These are phyloP conservation scores for Neotragus pygmaeus DNA, from an alignment of 2,113 vertebrate genomes.

Conservation along the genomic window DNA sequence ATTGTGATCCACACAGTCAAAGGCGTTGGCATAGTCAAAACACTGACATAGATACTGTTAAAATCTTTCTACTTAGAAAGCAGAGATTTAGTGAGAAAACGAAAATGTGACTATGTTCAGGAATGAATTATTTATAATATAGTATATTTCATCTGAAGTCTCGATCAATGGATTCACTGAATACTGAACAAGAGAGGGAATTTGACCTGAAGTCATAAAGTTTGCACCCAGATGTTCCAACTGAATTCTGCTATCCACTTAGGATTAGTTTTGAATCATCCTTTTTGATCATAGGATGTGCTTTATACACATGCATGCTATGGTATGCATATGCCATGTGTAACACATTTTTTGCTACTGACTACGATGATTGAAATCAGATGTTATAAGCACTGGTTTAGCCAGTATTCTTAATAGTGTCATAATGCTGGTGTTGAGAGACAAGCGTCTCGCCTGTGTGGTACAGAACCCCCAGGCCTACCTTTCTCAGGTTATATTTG, in stretches of 20 bases:
- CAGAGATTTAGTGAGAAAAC: neutral
- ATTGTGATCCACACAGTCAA: too few species aligned
- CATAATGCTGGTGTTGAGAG: slow-evolving; percentile 51
- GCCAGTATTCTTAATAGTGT: slow-evolving; percentile 17
- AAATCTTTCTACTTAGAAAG: neutral
- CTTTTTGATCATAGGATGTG: slow-evolving; percentile 52
- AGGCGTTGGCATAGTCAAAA: too few species aligned
- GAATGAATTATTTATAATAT: neutral
- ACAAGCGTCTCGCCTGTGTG: slow-evolving; percentile 23
- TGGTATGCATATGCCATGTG: neutral
- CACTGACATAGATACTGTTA: neutral
- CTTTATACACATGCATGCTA: neutral
- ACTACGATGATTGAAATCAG: slow-evolving; percentile 63
- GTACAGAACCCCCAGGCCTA: neutral
- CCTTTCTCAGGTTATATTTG: slow-evolving; percentile 49
- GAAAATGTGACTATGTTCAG: neutral
- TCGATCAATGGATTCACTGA: neutral
- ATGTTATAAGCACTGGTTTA: slow-evolving; percentile 3
- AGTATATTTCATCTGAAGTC: neutral
- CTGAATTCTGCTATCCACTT: neutral
- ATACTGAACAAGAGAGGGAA: neutral
- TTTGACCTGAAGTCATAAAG: slow-evolving; percentile 8
- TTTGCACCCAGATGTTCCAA: slow-evolving; percentile 18
- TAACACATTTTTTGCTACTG: slow-evolving; percentile 52
- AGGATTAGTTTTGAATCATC: slow-evolving; percentile 37